Conservation (phyloP, 2,113 vertebrate genomes). For the Chauna torquata region DNA sequence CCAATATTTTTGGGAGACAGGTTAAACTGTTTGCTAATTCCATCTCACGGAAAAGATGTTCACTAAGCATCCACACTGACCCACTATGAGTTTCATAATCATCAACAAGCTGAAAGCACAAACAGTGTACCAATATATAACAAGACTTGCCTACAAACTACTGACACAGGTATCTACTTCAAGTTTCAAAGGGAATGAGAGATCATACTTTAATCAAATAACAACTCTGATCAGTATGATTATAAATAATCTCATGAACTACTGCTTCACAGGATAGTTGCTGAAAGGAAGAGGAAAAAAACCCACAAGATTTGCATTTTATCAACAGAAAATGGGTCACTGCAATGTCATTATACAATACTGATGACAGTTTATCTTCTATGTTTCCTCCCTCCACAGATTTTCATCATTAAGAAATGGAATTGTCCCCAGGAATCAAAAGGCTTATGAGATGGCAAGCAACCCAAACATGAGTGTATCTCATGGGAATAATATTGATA, state of each 20-base stretch:
- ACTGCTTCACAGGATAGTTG: conserved; percentile 2
- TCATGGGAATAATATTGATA: conserved; percentile 12
- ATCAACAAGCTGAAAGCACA: conserved; percentile 16
- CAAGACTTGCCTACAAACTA: neutral
- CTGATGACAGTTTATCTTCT: neutral
- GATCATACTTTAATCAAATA: conserved; percentile 28
- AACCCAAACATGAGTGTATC: neutral
- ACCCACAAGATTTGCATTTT: neutral
- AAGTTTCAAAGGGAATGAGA: conserved; percentile 44
- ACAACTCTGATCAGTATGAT: conserved; percentile 8
- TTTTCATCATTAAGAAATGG: conserved; percentile 12
- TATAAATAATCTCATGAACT: conserved; percentile 18
- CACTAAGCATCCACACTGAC: neutral
- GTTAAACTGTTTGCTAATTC: neutral
- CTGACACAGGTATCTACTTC: conserved; percentile 1
- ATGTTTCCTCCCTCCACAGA: neutral
- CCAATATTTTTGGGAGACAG: neutral
- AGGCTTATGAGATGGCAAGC: neutral
- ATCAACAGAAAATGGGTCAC: conserved; percentile 20
- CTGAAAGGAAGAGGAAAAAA: neutral
- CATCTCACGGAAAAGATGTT: neutral
- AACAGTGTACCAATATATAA: neutral
- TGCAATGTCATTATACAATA: conserved; percentile 50
- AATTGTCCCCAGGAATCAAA: neutral
- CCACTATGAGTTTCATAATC: neutral